Percentiles rank a stretch among this genome's conserved stretches.
These are phyloP conservation scores for Oikopleura dioica DNA, from an alignment of 23 tunicate genomes.

Conservation along the genomic window DNA sequence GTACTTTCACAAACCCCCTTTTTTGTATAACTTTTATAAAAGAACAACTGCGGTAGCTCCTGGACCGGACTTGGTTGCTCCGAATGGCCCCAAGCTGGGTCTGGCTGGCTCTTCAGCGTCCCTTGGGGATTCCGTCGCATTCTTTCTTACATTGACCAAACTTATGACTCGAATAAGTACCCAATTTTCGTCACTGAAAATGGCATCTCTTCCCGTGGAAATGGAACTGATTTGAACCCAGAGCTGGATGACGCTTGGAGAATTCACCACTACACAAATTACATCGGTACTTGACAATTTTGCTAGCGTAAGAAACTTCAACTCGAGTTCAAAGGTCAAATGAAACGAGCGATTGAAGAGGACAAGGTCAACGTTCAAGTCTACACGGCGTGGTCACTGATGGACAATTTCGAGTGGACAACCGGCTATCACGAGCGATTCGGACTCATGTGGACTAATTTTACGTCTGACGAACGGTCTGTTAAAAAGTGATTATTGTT, in stretches of 20 bases:
- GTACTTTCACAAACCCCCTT: no score
- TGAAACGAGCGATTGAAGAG: constrained; percentile 21
- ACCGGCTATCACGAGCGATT: constrained; percentile 71
- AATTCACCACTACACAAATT: constrained; percentile 35
- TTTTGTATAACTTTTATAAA: no score
- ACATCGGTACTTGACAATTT: constrained; percentile 31
- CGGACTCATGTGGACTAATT: no score
- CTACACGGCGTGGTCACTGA: constrained; percentile 81
- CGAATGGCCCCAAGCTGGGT: no score
- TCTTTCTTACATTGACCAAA: constrained; percentile 56
- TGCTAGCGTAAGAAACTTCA: not conserved
- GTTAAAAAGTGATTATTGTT: no score
- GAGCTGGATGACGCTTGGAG: constrained; percentile 40
- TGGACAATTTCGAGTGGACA: constrained; percentile 83
- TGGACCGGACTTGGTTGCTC: no score
- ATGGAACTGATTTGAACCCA: not conserved
- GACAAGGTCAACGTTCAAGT: constrained; percentile 61
- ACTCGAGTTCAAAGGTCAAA: not conserved
- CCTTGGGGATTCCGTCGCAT: constrained; percentile 86
- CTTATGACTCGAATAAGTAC: constrained; percentile 29
- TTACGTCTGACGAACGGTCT: no score
- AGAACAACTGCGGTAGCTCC: no score
- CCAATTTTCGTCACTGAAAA: constrained; percentile 83
- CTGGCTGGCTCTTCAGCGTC: constrained; percentile 74
- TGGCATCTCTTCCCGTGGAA: constrained; percentile 24